These are phyloP conservation scores for Sinonovacula constricta DNA, from an alignment of 1,140 invertebrate genomes.

Conservation along the genomic window DNA sequence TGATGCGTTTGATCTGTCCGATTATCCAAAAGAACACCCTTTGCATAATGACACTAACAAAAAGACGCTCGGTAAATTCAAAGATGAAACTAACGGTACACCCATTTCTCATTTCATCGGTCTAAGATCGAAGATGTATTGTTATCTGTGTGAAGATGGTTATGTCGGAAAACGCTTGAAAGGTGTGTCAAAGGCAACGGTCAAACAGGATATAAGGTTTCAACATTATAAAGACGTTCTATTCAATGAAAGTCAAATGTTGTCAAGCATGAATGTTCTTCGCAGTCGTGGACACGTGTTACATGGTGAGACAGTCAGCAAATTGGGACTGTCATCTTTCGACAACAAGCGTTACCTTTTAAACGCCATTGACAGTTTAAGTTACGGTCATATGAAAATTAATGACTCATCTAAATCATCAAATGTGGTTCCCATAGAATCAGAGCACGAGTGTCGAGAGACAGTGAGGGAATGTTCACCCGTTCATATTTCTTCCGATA, in stretches of 20 bases:
- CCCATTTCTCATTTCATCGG: conserved; percentile 15
- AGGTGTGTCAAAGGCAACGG: conserved; percentile 16
- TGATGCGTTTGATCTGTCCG: conserved; percentile 48
- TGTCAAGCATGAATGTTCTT: background rate
- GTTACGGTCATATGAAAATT: conserved; percentile 26
- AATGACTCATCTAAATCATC: no score
- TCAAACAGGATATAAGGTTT: conserved; percentile 9
- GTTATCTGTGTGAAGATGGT: conserved; percentile 34
- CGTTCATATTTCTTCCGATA: no score
- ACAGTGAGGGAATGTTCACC: no score
- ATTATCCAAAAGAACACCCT: conserved; percentile 52
- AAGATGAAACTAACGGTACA: conserved; percentile 78
- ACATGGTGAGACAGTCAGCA: conserved; percentile 10
- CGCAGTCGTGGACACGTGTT: conserved; percentile 14
- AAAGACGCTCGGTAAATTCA: conserved; percentile 79
- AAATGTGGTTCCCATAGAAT: no score
- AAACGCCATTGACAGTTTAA: conserved; percentile 5
- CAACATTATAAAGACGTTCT: conserved; percentile 21
- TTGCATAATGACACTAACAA: conserved; percentile 70
- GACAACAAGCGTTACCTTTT: conserved; percentile 18
- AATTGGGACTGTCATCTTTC: background rate
- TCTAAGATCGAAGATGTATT: conserved; percentile 27
- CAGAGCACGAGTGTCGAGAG: no score
- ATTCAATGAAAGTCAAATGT: background rate
- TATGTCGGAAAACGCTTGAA: conserved; percentile 58